Evolutionary conservation across 2,888 invertebrate genomes (phyloP), one percentile per base, ranked within the genome.

Genomic region (Synergus itoensis): DNA sequence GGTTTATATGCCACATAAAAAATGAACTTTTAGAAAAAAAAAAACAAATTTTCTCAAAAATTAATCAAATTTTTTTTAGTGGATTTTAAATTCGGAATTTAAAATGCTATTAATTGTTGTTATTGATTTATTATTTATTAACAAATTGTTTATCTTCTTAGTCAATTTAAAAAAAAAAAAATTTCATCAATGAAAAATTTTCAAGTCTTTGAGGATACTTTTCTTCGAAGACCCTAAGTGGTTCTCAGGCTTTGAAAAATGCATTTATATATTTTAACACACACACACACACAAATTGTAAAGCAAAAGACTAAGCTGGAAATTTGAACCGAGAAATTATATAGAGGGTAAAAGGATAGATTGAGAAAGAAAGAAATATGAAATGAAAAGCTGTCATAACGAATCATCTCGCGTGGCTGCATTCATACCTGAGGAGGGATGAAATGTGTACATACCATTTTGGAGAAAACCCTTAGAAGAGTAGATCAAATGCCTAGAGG

Each of bases 311-410:
- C 18, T 69, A 79, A 77, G 64, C 60, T 57, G 53, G 60, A 64
- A 63, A 73, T 78, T 76, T 77, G 65, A 80, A 63, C 48, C 76
- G 14, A 81, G 75, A 81, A 79, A 64, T 75, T 64, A 78, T 78
- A 67, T 67, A 65, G 77, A 73, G 69, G 73, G 73, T 77, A 78
- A 80, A 77, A 75, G 69, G 84, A 80, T 79, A 82, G 79, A 82
- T 65, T 82, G 84, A 80, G 40, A 63, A 75, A 84, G 78, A 83
- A 82, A 81, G 86, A 88, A 90, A 87, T 88, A 89, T 88, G 88
- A 89, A 87, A 91, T 90, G 90, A 91, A 89, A 90, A 91, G 91
- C 92, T 91, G 92, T 91, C 92, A 89, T 89, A 90, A 88, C 85
- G 88, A 89, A 91, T 92, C 87, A 91, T 88, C 87, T 87, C 87